Evolutionary conservation across 1,140 invertebrate genomes (phyloP).

Genomic region (Calliopsis andreniformis): DNA sequence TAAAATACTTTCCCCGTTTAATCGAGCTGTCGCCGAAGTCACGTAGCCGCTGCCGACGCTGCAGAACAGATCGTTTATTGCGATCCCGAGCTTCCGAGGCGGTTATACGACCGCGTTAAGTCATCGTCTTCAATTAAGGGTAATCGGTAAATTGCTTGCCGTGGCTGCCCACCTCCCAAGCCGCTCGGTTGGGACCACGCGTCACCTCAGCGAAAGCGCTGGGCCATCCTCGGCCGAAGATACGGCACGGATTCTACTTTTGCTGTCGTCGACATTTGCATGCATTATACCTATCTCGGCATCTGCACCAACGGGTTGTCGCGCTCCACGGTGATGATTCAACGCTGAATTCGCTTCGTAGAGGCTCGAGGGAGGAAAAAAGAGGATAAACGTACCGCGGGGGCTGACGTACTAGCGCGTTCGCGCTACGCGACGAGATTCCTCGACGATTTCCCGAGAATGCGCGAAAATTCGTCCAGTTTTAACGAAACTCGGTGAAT

Average conservation of each 20-base stretch:
- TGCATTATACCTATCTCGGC: conserved; percentile 74
- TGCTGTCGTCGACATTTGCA: conserved; percentile 75
- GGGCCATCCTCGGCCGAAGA: conserved; percentile 54
- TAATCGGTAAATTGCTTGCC: conserved; percentile 79
- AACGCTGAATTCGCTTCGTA: conserved; percentile 18
- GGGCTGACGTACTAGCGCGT: too few relatives aligned
- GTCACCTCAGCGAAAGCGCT: neutral
- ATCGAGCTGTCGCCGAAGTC: conserved; percentile 64
- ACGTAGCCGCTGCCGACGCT: conserved; percentile 66
- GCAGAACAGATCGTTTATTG: conserved; percentile 74
- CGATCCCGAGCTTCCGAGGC: conserved; percentile 59
- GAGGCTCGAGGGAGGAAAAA: neutral
- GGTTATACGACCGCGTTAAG: conserved; percentile 72
- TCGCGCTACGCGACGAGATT: conserved; percentile 7
- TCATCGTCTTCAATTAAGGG: conserved; percentile 80
- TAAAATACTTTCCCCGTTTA: conserved; percentile 59
- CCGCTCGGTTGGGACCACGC: neutral
- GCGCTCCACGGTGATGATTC: conserved; percentile 47
- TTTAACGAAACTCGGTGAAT: neutral
- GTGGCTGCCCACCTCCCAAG: neutral
- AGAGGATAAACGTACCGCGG: neutral
- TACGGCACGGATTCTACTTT: conserved; percentile 78
- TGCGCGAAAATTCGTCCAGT: neutral
- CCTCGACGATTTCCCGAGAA: neutral
- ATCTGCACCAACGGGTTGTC: conserved; percentile 48